Evolutionary conservation across 1,140 invertebrate species (phyloP).

Genomic region (Gonatopus flavifemur): DNA sequence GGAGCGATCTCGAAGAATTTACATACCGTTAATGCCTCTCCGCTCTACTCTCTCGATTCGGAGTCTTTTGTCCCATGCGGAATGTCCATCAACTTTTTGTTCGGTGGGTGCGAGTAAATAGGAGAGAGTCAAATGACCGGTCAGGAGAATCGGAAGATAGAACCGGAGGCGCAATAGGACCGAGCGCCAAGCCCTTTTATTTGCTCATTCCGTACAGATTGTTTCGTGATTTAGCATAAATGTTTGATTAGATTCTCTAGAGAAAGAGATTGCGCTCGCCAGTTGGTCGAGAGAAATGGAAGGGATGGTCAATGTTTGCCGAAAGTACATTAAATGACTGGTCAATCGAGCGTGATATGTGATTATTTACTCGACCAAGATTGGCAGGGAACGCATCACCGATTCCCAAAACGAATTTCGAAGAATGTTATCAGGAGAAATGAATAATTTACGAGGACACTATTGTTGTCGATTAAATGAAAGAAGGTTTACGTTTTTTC

Average conservation of each 20-base stretch:
- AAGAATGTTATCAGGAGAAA: no score
- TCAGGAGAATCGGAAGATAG: conserved; percentile 52
- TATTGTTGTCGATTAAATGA: no score
- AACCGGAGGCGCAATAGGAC: conserved; percentile 42
- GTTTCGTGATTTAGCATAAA: conserved; percentile 63
- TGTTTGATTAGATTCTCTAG: conserved; percentile 58
- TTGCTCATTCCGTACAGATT: conserved; percentile 60
- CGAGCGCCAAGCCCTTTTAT: conserved; percentile 54
- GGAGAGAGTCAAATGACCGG: conserved; percentile 59
- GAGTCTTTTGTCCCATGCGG: conserved; percentile 51
- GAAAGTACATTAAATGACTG: conserved; percentile 30
- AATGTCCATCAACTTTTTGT: conserved; percentile 45
- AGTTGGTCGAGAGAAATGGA: conserved; percentile 19
- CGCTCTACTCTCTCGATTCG: conserved; percentile 29
- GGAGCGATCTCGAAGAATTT: conserved; percentile 45
- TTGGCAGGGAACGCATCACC: no score
- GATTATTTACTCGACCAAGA: no score
- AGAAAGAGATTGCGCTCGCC: no score
- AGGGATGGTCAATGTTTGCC: conserved; percentile 28
- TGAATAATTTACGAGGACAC: no score
- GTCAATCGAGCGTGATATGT: conserved; percentile 35
- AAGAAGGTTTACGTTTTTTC: no score
- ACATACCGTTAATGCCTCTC: conserved; percentile 41
- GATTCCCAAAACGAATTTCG: no score
- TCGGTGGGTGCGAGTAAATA: conserved; percentile 40